Evolutionary conservation across 2,888 invertebrate species (phyloP), one percentile per base, ranked within the genome.

Genomic region (Andrena bicolor): DNA sequence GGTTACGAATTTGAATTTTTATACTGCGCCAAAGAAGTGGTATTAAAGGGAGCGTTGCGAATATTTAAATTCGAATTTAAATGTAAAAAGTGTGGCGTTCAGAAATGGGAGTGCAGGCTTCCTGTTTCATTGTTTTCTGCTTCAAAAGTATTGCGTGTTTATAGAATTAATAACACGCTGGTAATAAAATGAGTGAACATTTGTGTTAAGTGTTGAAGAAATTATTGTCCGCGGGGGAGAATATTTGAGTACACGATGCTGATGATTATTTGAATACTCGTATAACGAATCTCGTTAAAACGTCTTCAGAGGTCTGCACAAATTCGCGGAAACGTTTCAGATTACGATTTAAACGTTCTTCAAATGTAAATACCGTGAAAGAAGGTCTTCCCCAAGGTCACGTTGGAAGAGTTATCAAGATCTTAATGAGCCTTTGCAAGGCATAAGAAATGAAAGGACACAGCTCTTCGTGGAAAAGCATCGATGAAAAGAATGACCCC

Each of bases 401-500:
- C 23, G 23, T 32, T 32, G 23, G 16, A 23, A 32, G 35, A 56
- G 32, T 32, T 13, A 35, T 63, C 23, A 7, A 35, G 61, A 30
- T 51, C 49, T 51, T 49, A 20, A 66, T n/a, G 49, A 66, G 30
- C 20, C 2, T 16, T 48, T 32, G 26, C 23, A 23, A 64, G 16
- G 23, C 23, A 49, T 49, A 20, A 51, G 8, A 71, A 48, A 69
- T n/a, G 28, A 51, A 60, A 61, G 35, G 32, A 35, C 61, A 35
- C 61, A 23, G n/a, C n/a, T n/a, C 32, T 49, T 28, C 26, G 16
- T 28, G 66, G 26, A 30, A 65, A 66, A 66, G 30, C 66, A 66
- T 30, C 66, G 66, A 51, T 66, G 49, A 66, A 66, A 64, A 64
- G 63, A 26, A 41, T 64, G 63, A 41, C 13, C 16, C 41, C 26